phyloP scores from a whole-genome alignment of 2,888 invertebrate genomes.

The Cinara cedri region DNA sequence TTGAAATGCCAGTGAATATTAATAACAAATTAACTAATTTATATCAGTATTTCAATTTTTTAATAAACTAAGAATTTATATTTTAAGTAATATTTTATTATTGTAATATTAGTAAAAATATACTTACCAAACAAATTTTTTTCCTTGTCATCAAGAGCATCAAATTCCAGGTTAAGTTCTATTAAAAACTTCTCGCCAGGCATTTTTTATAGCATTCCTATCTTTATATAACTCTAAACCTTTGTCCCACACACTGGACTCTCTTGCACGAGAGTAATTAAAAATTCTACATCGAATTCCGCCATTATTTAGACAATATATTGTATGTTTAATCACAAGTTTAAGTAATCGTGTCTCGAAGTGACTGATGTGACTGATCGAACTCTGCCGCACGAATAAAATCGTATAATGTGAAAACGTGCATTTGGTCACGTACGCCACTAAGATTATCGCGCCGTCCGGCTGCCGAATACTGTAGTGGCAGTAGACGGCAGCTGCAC shows the following conservation, averaged over 20 bases:
- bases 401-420: conserved; percentile 56
- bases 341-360: conserved; percentile 22
- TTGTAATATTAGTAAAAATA: conserved; percentile 34
- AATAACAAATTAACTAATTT: conserved; percentile 27
- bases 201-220: conserved; percentile 58
- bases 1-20: conserved; percentile 41
- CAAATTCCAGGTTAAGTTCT: conserved; percentile 40
- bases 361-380: conserved; percentile 8
- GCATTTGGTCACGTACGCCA: conserved; percentile 58
- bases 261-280: conserved; percentile 57
- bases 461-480: conserved; percentile 28
- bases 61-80: conserved; percentile 30
- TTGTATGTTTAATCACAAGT: conserved; percentile 32
- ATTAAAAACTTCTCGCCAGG: conserved; percentile 57
- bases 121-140: conserved; percentile 48
- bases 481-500: too few relatives aligned
- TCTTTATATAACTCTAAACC: conserved; percentile 57
- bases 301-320: conserved; percentile 41
- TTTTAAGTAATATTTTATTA: conserved; percentile 46
- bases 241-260: conserved; percentile 59
- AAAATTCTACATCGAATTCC: conserved; percentile 51
- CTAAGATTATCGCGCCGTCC: conserved; percentile 39
- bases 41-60: conserved; percentile 28
- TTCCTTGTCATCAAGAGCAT: conserved; percentile 36
- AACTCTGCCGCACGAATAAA: conserved; percentile 43